These are phyloP conservation scores for Rhabdornis inornatus DNA, from an alignment of 2,113 vertebrate genomes.

Conservation along the genomic window DNA sequence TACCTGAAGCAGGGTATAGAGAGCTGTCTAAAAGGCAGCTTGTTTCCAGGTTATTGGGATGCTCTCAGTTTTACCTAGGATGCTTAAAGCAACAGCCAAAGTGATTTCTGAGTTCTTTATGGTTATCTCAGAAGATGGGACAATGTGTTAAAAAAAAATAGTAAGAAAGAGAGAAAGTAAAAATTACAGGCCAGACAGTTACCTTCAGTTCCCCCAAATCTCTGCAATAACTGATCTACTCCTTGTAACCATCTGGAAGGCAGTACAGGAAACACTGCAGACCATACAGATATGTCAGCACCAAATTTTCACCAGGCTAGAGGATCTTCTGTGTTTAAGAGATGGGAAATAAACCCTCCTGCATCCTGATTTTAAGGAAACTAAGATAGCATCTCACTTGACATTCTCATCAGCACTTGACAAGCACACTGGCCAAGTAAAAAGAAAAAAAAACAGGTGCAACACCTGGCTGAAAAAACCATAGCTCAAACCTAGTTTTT, in stretches of 20 bases:
- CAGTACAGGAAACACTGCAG: neutral
- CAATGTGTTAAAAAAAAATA: no score
- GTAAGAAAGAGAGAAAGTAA: neutral
- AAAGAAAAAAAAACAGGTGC: neutral
- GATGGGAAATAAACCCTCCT: neutral
- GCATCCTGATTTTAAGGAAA: neutral
- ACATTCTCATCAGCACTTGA: neutral
- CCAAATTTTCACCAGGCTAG: neutral
- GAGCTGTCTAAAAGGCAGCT: neutral
- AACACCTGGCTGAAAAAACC: neutral
- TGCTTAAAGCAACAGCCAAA: neutral
- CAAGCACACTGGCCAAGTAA: rapidly evolving
- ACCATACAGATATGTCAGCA: neutral
- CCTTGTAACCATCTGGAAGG: neutral
- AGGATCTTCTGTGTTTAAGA: neutral
- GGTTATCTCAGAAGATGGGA: neutral
- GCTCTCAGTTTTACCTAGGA: neutral
- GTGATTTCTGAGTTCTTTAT: neutral
- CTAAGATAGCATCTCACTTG: neutral
- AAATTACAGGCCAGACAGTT: neutral
- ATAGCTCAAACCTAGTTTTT: neutral
- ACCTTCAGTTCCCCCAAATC: neutral
- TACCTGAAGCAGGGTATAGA: neutral
- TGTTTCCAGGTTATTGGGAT: neutral
- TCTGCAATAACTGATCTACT: neutral